Percentiles rank a stretch among this genome's conserved stretches.
Evolutionary conservation across 2,113 vertebrate genomes (phyloP).

Genomic region (Corythaeola cristata): DNA sequence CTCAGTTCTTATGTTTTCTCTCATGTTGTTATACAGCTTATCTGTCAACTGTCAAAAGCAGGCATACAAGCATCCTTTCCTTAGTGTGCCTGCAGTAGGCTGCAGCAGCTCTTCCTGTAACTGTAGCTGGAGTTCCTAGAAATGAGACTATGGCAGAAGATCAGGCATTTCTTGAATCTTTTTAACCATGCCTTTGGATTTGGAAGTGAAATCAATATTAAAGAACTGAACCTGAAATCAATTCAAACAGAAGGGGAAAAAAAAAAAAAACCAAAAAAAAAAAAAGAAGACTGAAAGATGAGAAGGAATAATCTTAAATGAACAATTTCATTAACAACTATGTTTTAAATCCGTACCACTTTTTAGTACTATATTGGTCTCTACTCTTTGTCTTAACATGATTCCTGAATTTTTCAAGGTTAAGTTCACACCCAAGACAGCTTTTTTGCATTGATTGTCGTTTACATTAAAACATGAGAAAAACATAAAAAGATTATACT

Average conservation of each 20-base stretch:
- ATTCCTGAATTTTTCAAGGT: neutral
- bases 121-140: neutral
- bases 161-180: neutral
- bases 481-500: neutral
- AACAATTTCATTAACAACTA: neutral
- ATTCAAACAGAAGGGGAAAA: neutral
- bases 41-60: neutral
- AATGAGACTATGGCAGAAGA: neutral
- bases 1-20: neutral
- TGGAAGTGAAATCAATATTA: neutral
- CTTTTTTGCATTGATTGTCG: neutral
- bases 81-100: neutral
- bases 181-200: neutral
- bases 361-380: neutral
- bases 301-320: neutral
- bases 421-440: neutral
- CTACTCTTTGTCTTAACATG: neutral
- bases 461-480: neutral
- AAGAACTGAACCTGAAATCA: neutral
- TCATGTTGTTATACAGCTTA: neutral
- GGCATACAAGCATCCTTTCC: neutral
- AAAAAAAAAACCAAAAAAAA: too few species aligned
- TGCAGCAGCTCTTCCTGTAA: neutral
- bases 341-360: neutral
- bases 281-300: neutral